Conservation (phyloP, 2,113 vertebrate genomes). For the Marcusenius ussheri region DNA sequence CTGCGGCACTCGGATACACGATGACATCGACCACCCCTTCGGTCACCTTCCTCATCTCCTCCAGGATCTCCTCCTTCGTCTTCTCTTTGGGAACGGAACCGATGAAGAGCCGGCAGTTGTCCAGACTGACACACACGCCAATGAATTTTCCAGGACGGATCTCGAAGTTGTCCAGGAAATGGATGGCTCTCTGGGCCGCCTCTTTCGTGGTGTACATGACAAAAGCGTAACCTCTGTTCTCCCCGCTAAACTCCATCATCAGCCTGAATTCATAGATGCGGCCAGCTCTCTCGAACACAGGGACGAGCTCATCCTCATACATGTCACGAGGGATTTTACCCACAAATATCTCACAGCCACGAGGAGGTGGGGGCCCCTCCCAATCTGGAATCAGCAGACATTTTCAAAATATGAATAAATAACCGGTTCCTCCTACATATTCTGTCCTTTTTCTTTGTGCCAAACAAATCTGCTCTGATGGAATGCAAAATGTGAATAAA, state of each 20-base stretch:
- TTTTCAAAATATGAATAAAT: not conserved
- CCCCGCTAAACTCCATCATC: constrained; percentile 97
- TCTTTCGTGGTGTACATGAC: constrained; percentile 89
- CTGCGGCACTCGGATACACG: constrained; percentile 78
- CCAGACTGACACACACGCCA: constrained; percentile 86
- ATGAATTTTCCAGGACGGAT: constrained; percentile 85
- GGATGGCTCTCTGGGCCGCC: constrained; percentile 79
- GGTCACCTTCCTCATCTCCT: constrained; percentile 87
- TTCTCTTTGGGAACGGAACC: constrained; percentile 90
- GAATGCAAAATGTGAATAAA: not conserved
- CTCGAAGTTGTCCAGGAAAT: constrained; percentile 82
- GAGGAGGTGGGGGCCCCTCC: constrained; percentile 85
- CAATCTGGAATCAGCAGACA: constrained; percentile 63
- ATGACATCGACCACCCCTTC: constrained; percentile 91
- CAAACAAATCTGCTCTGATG: not conserved
- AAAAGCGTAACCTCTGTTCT: constrained; percentile 94
- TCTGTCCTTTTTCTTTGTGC: not conserved
- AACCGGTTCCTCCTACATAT: not conserved
- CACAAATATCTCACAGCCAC: constrained; percentile 94
- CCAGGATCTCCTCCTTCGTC: constrained; percentile 86
- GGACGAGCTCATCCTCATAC: constrained; percentile 89
- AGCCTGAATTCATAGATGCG: constrained; percentile 87
- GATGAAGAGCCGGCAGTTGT: constrained; percentile 93
- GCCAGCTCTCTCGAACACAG: constrained; percentile 82
- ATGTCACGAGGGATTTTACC: constrained; percentile 94